Evolutionary conservation across 2,888 invertebrate genomes (phyloP).

Genomic region (Patella ulyssiponensis): DNA sequence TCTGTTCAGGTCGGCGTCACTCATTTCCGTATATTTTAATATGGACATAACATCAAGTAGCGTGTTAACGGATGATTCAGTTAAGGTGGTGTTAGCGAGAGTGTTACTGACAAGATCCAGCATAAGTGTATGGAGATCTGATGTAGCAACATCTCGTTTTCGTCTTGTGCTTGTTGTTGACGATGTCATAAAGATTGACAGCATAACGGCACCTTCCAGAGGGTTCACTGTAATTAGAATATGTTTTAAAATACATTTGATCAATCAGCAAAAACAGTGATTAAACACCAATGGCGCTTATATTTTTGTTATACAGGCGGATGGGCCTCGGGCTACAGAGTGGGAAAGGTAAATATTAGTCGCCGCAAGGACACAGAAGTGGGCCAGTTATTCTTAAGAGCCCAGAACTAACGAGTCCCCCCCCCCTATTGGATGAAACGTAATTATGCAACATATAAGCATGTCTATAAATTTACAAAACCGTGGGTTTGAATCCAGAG

Average conservation of each 20-base stretch:
- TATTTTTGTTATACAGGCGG: background rate
- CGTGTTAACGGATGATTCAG: background rate
- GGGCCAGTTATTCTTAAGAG: too few species aligned
- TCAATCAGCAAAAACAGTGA: too few species aligned
- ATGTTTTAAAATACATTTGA: too few species aligned
- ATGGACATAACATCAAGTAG: conserved; percentile 8
- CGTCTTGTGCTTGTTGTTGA: background rate
- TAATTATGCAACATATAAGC: too few species aligned
- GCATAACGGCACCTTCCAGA: background rate
- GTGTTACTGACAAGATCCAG: conserved; percentile 1
- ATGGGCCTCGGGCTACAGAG: background rate
- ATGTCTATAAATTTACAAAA: too few species aligned
- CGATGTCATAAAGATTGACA: background rate
- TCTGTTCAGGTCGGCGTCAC: conserved; percentile 10
- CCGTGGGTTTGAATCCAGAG: too few species aligned
- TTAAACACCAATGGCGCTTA: too few species aligned
- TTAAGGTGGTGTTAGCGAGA: background rate
- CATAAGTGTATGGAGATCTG: conserved; percentile 10
- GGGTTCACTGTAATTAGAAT: conserved; percentile 12
- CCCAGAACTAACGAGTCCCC: too few species aligned
- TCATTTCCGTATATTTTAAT: background rate
- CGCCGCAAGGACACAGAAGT: too few species aligned
- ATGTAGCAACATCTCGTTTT: conserved; percentile 2
- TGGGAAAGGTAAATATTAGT: background rate
- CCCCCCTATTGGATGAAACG: too few species aligned